Evolutionary conservation across 2,797 vertebrate species (phyloP).

Genomic region (Scyliorhinus canicula): DNA sequence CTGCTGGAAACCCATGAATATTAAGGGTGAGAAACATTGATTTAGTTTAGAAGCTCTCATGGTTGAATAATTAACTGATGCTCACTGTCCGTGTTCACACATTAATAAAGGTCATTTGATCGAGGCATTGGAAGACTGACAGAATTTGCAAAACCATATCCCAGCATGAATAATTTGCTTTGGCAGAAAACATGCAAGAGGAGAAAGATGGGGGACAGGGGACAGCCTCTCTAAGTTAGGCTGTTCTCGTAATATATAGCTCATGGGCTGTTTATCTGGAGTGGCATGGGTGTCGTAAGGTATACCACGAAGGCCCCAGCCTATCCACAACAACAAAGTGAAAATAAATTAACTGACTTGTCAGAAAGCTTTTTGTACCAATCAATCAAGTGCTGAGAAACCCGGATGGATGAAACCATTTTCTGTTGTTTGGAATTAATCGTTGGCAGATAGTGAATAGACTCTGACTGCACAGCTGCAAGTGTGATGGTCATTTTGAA

Average conservation of each 20-base stretch:
- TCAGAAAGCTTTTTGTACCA: constrained; percentile 37
- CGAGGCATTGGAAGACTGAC: constrained; percentile 7
- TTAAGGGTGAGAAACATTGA: neutral
- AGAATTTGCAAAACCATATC: neutral
- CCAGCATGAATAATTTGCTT: constrained; percentile 31
- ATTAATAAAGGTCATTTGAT: constrained; percentile 18
- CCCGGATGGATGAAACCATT: constrained; percentile 36
- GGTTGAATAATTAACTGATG: constrained; percentile 31
- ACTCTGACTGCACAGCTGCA: constrained; percentile 31
- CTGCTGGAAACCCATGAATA: neutral
- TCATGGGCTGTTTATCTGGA: neutral
- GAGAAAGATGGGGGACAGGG: neutral
- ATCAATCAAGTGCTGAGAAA: constrained; percentile 35
- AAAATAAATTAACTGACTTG: constrained; percentile 39
- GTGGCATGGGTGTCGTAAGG: constrained; percentile 11
- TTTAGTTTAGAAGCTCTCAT: neutral
- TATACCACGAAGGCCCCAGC: neutral
- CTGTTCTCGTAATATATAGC: neutral
- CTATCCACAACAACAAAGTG: constrained; percentile 36
- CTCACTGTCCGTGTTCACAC: constrained; percentile 21
- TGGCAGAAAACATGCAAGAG: neutral
- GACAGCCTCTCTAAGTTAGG: neutral
- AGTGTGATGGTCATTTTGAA: constrained; percentile 36
- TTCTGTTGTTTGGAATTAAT: constrained; percentile 36
- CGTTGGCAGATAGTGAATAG: constrained; percentile 37